Evolutionary conservation across 2,797 vertebrate genomes (phyloP).

Genomic region (Lepilemur septentrionalis): DNA sequence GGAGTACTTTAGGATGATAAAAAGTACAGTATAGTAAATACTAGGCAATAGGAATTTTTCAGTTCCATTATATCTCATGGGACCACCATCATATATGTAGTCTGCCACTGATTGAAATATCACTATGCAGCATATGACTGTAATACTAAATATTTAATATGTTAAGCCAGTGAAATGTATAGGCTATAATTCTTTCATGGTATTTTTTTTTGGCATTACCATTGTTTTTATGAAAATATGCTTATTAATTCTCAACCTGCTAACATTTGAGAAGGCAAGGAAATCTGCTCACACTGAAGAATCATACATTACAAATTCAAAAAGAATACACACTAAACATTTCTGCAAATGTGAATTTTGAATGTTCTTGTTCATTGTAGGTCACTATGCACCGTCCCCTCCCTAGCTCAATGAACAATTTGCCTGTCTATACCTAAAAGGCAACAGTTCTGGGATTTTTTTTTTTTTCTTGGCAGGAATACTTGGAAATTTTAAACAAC

Average conservation of each 20-base stretch:
- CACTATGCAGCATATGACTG: background rate
- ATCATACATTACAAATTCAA: background rate
- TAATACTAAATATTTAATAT: background rate
- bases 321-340: background rate
- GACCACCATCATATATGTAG: background rate
- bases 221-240: slow-evolving; percentile 24
- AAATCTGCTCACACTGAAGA: background rate
- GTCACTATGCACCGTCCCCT: background rate
- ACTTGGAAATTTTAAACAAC: slow-evolving; percentile 74
- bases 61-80: background rate
- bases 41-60: background rate
- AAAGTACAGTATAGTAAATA: background rate
- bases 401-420: slow-evolving; percentile 8
- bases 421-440: slow-evolving; percentile 66
- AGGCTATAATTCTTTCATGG: background rate
- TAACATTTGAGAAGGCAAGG: background rate
- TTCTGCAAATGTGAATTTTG: background rate
- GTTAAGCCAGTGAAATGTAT: background rate
- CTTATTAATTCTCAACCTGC: background rate
- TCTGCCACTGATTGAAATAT: background rate
- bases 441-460: slow-evolving; percentile 40
- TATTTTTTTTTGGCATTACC: background rate
- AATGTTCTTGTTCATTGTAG: background rate
- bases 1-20: background rate
- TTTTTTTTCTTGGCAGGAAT: slow-evolving; percentile 58